A percentile compares a stretch with the other conserved stretches of the same genome.
Conservation (phyloP, 1,140 invertebrate species). For the Teleogryllus occipitalis region DNA sequence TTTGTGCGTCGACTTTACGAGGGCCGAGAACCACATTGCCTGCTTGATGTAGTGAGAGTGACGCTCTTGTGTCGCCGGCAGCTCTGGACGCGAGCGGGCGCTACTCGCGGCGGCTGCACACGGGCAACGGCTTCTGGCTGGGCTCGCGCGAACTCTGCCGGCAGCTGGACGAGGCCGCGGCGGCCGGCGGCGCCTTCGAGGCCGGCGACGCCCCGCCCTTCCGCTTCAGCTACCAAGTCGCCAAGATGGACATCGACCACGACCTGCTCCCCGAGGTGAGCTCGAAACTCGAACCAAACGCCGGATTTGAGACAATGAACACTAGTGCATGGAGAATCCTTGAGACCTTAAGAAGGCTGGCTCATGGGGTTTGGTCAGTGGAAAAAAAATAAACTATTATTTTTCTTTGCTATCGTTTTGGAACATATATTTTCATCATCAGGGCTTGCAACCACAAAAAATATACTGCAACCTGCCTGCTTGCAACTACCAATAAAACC, state of each 20-base stretch:
- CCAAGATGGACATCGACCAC: background rate
- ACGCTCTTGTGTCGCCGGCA: slow-evolving; percentile 22
- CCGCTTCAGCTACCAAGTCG: background rate
- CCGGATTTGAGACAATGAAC: too few species aligned
- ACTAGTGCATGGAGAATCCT: too few species aligned
- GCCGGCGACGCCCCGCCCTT: background rate
- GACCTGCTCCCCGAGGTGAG: background rate
- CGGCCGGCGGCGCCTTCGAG: too few species aligned
- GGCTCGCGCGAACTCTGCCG: slow-evolving; percentile 37
- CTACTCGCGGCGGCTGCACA: slow-evolving; percentile 36
- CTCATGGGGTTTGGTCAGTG: background rate
- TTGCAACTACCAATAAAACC: too few species aligned
- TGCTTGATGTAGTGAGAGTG: background rate
- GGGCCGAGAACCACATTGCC: too few species aligned
- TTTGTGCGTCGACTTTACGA: too few species aligned
- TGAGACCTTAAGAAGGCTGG: too few species aligned
- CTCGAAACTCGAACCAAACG: too few species aligned
- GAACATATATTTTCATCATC: background rate
- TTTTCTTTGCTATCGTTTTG: background rate
- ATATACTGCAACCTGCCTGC: too few species aligned
- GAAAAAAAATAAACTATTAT: background rate
- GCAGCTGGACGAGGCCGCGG: slow-evolving; percentile 26
- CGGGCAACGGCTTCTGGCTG: slow-evolving; percentile 44
- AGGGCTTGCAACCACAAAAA: too few species aligned
- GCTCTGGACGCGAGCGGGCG: slow-evolving; percentile 42